Percentiles rank a stretch among this genome's conserved stretches.
These are phyloP conservation scores for Eustalomyia histrio DNA, from an alignment of 2,888 invertebrate genomes.

Conservation along the genomic window DNA sequence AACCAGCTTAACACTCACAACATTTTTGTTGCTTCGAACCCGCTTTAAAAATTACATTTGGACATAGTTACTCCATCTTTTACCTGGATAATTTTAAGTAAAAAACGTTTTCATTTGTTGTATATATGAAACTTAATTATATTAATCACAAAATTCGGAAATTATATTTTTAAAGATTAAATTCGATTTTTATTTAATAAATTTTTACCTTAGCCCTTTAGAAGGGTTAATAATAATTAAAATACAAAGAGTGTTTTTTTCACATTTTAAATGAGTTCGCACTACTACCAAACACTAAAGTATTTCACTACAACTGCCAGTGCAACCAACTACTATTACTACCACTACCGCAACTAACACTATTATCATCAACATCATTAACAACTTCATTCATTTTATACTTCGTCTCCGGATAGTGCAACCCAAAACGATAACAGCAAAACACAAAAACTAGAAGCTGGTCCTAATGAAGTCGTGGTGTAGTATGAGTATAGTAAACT, in stretches of 20 bases:
- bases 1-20: no score
- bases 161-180: no score
- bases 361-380: conserved; percentile 35
- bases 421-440: not conserved
- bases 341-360: not conserved
- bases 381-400: conserved; percentile 36
- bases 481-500: conserved; percentile 7
- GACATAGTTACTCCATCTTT: no score
- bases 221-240: not conserved
- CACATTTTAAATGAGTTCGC: not conserved
- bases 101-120: no score
- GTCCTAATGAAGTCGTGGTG: conserved; percentile 13
- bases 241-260: not conserved
- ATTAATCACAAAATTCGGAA: no score
- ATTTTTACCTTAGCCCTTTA: not conserved
- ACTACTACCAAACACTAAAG: not conserved
- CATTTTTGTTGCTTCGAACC: no score
- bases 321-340: conserved; percentile 6
- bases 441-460: not conserved
- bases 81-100: no score
- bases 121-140: no score
- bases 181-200: no score
- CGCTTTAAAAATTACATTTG: no score
- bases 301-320: not conserved
- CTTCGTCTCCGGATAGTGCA: not conserved